A percentile compares a stretch with the other conserved stretches of the same genome.
phyloP scores from a whole-genome alignment of 2,113 vertebrate genomes.

The Cryptomyrus ogoouensis region DNA sequence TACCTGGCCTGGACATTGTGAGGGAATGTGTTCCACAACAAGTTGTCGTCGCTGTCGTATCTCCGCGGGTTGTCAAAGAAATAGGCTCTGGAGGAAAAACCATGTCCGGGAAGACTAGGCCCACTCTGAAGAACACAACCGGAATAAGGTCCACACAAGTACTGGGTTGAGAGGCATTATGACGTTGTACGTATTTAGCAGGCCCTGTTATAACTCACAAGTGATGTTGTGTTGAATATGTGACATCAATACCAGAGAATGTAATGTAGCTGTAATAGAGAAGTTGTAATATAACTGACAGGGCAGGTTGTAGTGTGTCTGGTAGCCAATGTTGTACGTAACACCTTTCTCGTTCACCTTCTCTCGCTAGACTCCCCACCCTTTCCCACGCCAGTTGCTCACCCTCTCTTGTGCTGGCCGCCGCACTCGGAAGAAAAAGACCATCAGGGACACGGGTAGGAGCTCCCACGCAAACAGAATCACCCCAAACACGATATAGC shows the following conservation, averaged over 20 bases:
- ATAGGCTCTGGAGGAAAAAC: slow-evolving; percentile 80
- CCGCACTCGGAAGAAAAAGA: slow-evolving; percentile 90
- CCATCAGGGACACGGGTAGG: slow-evolving; percentile 84
- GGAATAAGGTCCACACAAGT: neutral
- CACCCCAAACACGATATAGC: slow-evolving; percentile 86
- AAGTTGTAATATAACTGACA: neutral
- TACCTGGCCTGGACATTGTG: slow-evolving; percentile 84
- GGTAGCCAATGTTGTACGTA: neutral
- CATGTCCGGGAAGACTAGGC: slow-evolving; percentile 74
- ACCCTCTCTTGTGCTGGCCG: slow-evolving; percentile 77
- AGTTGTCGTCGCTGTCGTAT: slow-evolving; percentile 91
- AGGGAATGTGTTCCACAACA: slow-evolving; percentile 83
- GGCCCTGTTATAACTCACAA: neutral
- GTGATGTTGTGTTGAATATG: neutral
- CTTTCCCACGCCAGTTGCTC: slow-evolving; percentile 41
- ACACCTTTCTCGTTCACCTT: neutral
- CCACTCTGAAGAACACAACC: slow-evolving; percentile 57
- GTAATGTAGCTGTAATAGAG: neutral
- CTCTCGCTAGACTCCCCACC: neutral
- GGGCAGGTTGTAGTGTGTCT: neutral
- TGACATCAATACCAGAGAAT: neutral
- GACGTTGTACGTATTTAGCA: neutral
- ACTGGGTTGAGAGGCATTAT: neutral
- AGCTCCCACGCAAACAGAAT: slow-evolving; percentile 93
- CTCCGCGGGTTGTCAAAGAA: slow-evolving; percentile 97